These are phyloP conservation scores for Actinernus sp. DNA, from an alignment of 92 coral and sea anemone genomes.

Conservation along the genomic window DNA sequence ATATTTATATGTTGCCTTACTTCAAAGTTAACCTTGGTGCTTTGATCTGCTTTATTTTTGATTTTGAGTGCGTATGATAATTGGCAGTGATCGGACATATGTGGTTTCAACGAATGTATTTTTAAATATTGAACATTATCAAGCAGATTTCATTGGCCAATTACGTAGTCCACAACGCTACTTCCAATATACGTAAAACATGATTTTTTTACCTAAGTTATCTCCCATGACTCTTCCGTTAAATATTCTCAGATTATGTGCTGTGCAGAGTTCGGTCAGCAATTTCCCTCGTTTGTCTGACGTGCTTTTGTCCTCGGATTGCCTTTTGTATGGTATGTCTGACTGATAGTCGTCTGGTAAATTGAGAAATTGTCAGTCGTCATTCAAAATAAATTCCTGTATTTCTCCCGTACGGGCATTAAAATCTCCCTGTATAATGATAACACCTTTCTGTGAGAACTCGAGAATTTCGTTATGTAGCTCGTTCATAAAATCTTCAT, in stretches of 20 bases:
- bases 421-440: slow-evolving; percentile 4
- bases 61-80: no score
- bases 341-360: neutral
- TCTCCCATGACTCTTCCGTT: slow-evolving; percentile 30
- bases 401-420: slow-evolving; percentile 4
- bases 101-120: neutral
- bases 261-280: neutral
- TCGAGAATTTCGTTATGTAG: neutral
- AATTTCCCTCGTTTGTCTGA: neutral
- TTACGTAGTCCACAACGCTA: slow-evolving; percentile 36
- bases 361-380: neutral
- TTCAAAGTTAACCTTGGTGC: no score
- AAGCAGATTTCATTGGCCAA: neutral
- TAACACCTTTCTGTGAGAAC: neutral
- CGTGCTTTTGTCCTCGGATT: slow-evolving; percentile 5
- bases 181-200: slow-evolving; percentile 31
- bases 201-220: slow-evolving; percentile 14
- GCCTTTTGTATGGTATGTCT: neutral
- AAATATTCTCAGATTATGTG: slow-evolving; percentile 14
- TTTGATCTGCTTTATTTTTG: no score
- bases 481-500: neutral
- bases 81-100: slow-evolving; percentile 16
- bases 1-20: no score
- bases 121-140: neutral
- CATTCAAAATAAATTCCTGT: neutral